Base-by-base conservation (phyloP, 1,140 invertebrate genomes). In the Neotoxoptera formosana region DNA sequence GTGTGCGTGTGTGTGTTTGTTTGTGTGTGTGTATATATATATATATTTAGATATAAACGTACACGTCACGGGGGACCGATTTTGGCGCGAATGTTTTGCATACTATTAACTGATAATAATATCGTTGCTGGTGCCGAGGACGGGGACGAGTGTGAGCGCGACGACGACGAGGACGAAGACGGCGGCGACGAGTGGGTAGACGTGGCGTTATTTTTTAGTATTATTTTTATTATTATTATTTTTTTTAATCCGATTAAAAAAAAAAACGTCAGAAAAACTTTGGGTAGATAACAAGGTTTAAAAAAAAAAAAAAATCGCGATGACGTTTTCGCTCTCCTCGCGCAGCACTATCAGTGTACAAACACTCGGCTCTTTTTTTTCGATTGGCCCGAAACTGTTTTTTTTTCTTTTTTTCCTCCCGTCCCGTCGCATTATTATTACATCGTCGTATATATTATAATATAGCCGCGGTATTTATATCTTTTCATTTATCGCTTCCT, bases 31-130 rank as follows among this genome's bases (percentile, higher is more conserved):
- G 36, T 51, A 45, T 84, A 8, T 48, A 20, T 87, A 86, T 86
- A 20, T 30, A 21, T 86, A 47, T 51, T 21, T 21, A 48, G 17
- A 87, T 87, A 48, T 48, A 48, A 34, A 48, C 23, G 23, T 87
- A 34, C 47, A 87, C 45, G 45, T 87, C 51, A 25, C 56, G 53
- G 25, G 89, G 89, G 89, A 90, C 88, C 88, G 88, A 89, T 89
- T 56, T 56, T 14, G 88, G 88, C 9, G n/a, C 88, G 56, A 67
- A 90, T 90, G 89, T 90, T 90, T 90, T 90, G 89, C 53, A 90
- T 60, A 90, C 53, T 67, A 45, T 90, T 67, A 45, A 67, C 89
- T 67, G 89, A 60, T 90, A 90, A 56, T 90, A 56, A 41, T 67
- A 45, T 36, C 34, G 60, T 14, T 36, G 48, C 25, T 60, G 88